A percentile compares a stretch with the other conserved stretches of the same genome.
Conservation (phyloP, 2,797 vertebrate genomes). For the Etheostoma perlongum region DNA sequence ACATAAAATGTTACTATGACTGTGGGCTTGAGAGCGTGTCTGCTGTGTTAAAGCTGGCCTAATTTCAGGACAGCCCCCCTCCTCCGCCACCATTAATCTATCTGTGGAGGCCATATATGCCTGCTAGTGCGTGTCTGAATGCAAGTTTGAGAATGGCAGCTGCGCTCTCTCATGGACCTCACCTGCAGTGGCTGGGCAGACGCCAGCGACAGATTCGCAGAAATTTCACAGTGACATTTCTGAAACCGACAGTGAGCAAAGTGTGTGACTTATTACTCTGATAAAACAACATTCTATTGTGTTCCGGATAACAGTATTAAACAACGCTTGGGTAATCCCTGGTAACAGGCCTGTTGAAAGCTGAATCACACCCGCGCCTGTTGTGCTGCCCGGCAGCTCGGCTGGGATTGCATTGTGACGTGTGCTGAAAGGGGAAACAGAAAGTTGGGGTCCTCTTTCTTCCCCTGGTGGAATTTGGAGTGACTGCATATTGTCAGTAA, state of each 20-base stretch:
- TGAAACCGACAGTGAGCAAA: slow-evolving; percentile 57
- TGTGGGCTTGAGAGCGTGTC: slow-evolving; percentile 79
- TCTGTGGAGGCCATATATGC: slow-evolving; percentile 79
- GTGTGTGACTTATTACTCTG: slow-evolving; percentile 69
- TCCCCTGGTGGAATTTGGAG: slow-evolving; percentile 55
- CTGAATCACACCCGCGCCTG: slow-evolving; percentile 66
- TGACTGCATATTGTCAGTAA: slow-evolving; percentile 57
- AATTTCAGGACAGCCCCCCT: slow-evolving; percentile 65
- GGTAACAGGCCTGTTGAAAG: slow-evolving; percentile 82
- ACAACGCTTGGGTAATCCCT: slow-evolving; percentile 72
- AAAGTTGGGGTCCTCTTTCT: slow-evolving; percentile 52
- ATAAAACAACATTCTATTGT: slow-evolving; percentile 75
- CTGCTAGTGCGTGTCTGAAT: slow-evolving; percentile 85
- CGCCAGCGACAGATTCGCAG: slow-evolving; percentile 69
- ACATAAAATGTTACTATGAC: slow-evolving; percentile 85
- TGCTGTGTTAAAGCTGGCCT: slow-evolving; percentile 71
- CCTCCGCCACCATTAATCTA: slow-evolving; percentile 74
- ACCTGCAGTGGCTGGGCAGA: slow-evolving; percentile 79
- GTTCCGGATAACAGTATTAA: slow-evolving; percentile 66
- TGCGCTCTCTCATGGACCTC: slow-evolving; percentile 75
- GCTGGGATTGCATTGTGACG: slow-evolving; percentile 57
- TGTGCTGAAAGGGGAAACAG: slow-evolving; percentile 58
- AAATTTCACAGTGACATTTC: slow-evolving; percentile 79
- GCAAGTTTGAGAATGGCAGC: slow-evolving; percentile 77
- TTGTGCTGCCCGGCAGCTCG: slow-evolving; percentile 39